Base-by-base conservation (phyloP, 2,888 invertebrate genomes). In the Octonoba sinensis region DNA sequence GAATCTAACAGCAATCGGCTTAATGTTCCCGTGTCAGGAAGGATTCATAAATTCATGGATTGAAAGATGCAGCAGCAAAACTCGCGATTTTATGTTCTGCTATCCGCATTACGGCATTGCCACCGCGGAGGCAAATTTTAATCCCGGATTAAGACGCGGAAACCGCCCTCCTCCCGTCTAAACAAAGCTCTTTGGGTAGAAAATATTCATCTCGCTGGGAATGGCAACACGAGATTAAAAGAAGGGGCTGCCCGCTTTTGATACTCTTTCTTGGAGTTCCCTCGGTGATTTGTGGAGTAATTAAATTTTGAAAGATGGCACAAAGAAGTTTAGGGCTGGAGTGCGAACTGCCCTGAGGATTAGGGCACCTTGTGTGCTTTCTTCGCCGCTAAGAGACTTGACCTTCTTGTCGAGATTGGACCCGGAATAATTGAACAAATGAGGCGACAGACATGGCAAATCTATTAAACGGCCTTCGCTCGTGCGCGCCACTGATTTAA, bases 1-100 rank as follows among this genome's bases (percentile, higher is more conserved):
- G 70, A 76, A 70, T 64, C 70, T 70, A 54, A 76, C 69, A 69
- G 64, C 76, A 69, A 76, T 76, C 76, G 64, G 69, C 76, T 76
- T 76, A 76, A 70, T 70, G 76, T 64, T 69, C 57, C 56, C 69
- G 57, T 64, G 76, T 69, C 76, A 69, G 62, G 22, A 60, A 76
- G 70, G 76, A 76, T 76, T 76, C 76, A 76, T 76, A 76, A 76
- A 76, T 76, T 76, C 76, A 70, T 44, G 76, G 76, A 76, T 76
- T 76, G 76, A 76, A 70, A 51, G 62, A 64, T 18, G 46, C 22
- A 67, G 47, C 59, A 60, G 66, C 36, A 66, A 75, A 67, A 70
- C 54, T 76, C 46, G 56, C 64, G 70, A 76, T 76, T 76, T 76
- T 76, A 76, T 76, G 76, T 64, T 76, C 62, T 75, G 66, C 70